These are phyloP conservation scores for Zygaena filipendulae DNA, from an alignment of 2,888 invertebrate genomes.

Conservation along the genomic window DNA sequence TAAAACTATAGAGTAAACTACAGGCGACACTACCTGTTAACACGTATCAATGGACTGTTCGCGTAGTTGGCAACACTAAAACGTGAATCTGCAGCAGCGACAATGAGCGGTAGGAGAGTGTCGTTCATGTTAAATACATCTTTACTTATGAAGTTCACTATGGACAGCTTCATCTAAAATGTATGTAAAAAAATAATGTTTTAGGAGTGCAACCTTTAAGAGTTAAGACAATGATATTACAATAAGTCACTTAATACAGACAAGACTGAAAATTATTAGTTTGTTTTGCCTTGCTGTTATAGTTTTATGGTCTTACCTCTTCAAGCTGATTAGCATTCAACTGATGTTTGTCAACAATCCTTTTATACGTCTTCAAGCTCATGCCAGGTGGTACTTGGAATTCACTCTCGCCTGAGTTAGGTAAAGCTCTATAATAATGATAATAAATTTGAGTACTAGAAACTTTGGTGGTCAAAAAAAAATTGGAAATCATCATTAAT, in stretches of 20 bases:
- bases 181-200: not conserved
- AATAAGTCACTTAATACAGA: not conserved
- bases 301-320: slow-evolving; percentile 57
- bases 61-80: slow-evolving; percentile 91
- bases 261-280: not conserved
- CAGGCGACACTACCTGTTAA: slow-evolving; percentile 78
- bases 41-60: slow-evolving; percentile 85
- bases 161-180: slow-evolving; percentile 55
- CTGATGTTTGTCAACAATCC: slow-evolving; percentile 76
- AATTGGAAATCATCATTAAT: too few species aligned
- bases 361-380: slow-evolving; percentile 79
- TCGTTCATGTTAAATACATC: slow-evolving; percentile 82
- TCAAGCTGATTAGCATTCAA: slow-evolving; percentile 85
- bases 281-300: not conserved
- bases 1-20: slow-evolving; percentile 4
- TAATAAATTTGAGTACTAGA: too few species aligned
- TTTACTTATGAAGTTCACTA: slow-evolving; percentile 82
- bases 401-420: slow-evolving; percentile 57
- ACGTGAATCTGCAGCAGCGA: slow-evolving; percentile 89
- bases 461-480: too few species aligned
- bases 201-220: not conserved
- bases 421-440: slow-evolving; percentile 51
- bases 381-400: slow-evolving; percentile 79
- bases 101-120: slow-evolving; percentile 79
- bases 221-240: not conserved